Conservation (phyloP, 2,797 vertebrate genomes). For the Toxotes lorentzi region DNA sequence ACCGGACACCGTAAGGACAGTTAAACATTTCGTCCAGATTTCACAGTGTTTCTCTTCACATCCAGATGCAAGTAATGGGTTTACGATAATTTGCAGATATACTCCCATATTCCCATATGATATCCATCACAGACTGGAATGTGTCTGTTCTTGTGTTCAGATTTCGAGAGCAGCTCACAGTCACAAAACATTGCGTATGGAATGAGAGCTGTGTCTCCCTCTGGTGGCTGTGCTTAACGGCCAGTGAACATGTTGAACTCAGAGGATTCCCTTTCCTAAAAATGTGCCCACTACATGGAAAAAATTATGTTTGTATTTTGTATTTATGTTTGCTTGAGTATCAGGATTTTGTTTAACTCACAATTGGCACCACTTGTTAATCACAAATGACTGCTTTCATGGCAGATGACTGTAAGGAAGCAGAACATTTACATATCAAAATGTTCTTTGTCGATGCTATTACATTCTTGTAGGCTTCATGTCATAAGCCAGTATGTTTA, state of each 20-base stretch:
- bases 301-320: neutral
- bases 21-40: neutral
- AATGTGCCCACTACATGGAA: neutral
- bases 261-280: neutral
- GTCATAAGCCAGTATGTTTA: neutral
- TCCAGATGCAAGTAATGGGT: neutral
- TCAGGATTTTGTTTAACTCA: neutral
- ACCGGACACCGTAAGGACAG: neutral
- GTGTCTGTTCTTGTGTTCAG: neutral
- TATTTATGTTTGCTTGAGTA: too few relatives aligned
- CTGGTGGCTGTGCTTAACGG: neutral
- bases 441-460: neutral
- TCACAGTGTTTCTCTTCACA: neutral
- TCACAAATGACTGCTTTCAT: too few relatives aligned
- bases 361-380: neutral
- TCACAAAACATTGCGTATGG: neutral
- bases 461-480: neutral
- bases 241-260: neutral
- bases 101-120: neutral
- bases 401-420: neutral
- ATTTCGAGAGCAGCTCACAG: too few relatives aligned
- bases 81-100: neutral
- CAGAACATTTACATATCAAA: neutral
- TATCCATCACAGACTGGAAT: neutral
- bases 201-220: slow-evolving; percentile 24